Conservation (phyloP, 2,797 vertebrate species). For the Phoeniculus purpureus region DNA sequence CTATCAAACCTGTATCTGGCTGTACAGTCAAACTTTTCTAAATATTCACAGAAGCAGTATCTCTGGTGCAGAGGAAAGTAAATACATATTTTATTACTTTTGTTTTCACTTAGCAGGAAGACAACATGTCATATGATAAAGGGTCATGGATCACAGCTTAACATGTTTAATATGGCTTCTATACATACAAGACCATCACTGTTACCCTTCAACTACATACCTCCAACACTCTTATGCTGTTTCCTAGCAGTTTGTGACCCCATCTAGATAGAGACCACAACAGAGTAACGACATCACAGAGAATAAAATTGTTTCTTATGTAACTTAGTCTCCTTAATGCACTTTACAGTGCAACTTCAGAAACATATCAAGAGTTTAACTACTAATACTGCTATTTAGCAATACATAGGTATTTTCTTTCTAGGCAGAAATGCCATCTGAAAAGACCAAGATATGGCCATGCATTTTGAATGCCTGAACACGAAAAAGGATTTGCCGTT, state of each 20-base stretch:
- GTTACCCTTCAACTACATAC: not conserved
- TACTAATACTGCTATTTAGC: not conserved
- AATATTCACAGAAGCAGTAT: not conserved
- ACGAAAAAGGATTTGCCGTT: not conserved
- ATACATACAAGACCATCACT: not conserved
- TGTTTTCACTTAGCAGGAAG: not conserved
- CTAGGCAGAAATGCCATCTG: not conserved
- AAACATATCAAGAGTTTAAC: not conserved
- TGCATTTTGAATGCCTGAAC: accelerated
- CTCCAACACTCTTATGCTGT: not conserved
- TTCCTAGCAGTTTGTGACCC: not conserved
- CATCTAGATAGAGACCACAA: not conserved
- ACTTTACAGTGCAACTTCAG: not conserved
- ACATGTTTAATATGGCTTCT: accelerated
- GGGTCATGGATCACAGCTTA: not conserved
- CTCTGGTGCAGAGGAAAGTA: not conserved
- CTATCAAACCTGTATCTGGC: not conserved
- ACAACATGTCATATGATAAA: not conserved
- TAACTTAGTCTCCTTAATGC: not conserved
- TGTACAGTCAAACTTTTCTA: not conserved
- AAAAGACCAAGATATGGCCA: not conserved
- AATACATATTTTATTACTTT: not conserved
- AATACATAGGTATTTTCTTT: not conserved
- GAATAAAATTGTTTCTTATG: not conserved
- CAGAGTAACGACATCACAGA: not conserved